Percentiles rank a stretch among this genome's conserved stretches.
phyloP scores from a whole-genome alignment of 2,113 vertebrate genomes.

The Sporophila hypoxantha region DNA sequence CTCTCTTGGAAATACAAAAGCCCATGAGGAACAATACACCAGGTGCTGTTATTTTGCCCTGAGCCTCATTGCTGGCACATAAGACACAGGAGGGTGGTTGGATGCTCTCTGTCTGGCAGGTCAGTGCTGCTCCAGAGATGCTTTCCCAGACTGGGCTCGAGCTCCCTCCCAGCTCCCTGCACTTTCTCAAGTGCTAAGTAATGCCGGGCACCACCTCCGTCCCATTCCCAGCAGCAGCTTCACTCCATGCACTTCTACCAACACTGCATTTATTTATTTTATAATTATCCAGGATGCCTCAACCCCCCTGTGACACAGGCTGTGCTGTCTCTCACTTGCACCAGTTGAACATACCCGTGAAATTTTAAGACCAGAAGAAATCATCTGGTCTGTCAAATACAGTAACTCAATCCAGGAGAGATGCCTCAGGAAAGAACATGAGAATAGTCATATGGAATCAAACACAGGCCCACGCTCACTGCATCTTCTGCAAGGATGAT shows the following conservation, averaged over 20 bases:
- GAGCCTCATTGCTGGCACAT: not conserved
- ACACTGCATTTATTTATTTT: constrained; percentile 3
- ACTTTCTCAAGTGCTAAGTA: not conserved
- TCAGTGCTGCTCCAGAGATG: not conserved
- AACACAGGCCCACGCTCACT: not conserved
- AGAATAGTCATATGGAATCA: not conserved
- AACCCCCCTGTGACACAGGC: not conserved
- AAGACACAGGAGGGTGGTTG: not conserved
- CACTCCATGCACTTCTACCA: not conserved
- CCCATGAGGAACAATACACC: not conserved
- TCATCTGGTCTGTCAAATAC: not conserved
- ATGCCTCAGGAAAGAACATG: not conserved
- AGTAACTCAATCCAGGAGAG: not conserved
- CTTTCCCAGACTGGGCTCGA: not conserved
- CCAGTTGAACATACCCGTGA: not conserved
- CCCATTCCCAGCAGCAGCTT: not conserved
- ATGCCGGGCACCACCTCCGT: not conserved
- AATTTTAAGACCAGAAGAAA: constrained; percentile 13
- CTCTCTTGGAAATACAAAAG: not conserved
- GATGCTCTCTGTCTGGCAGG: not conserved
- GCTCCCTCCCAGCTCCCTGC: not conserved
- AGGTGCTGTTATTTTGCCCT: not conserved
- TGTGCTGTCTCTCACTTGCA: not conserved
- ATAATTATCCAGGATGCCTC: not conserved
- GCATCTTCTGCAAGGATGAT: not conserved